These are phyloP conservation scores for Bactericera cockerelli DNA, from an alignment of 1,140 invertebrate species.

Conservation along the genomic window DNA sequence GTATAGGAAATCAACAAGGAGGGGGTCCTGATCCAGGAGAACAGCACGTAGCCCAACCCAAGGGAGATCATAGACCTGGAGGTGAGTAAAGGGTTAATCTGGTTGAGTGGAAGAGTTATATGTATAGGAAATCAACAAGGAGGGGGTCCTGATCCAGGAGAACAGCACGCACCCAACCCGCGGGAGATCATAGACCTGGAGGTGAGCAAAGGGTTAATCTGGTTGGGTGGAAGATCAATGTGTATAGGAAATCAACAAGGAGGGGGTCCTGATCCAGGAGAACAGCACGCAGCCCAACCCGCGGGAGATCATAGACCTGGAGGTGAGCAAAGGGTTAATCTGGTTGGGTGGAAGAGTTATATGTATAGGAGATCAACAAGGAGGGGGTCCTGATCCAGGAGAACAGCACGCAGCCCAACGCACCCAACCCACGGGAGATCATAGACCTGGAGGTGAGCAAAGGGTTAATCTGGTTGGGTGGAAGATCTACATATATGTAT, in stretches of 20 bases:
- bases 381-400: conserved; percentile 69
- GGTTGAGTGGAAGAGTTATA: no score
- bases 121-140: conserved; percentile 93
- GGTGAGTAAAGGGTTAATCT: no score
- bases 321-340: no score
- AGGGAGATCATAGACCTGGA: conserved; percentile 93
- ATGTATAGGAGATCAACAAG: conserved; percentile 91
- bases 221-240: no score
- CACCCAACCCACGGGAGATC: conserved; percentile 87
- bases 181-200: conserved; percentile 93
- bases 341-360: no score
- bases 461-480: no score
- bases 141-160: conserved; percentile 63
- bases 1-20: conserved; percentile 95
- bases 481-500: no score
- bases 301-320: conserved; percentile 89
- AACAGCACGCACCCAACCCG: conserved; percentile 86
- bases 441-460: conserved; percentile 81
- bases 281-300: conserved; percentile 78
- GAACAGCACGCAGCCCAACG: conserved; percentile 74
- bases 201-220: no score
- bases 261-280: conserved; percentile 63
- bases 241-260: conserved; percentile 93
- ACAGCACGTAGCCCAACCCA: conserved; percentile 75
- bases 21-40: conserved; percentile 59